Conservation (phyloP, 2,113 vertebrate species). For the Dascyllus trimaculatus region DNA sequence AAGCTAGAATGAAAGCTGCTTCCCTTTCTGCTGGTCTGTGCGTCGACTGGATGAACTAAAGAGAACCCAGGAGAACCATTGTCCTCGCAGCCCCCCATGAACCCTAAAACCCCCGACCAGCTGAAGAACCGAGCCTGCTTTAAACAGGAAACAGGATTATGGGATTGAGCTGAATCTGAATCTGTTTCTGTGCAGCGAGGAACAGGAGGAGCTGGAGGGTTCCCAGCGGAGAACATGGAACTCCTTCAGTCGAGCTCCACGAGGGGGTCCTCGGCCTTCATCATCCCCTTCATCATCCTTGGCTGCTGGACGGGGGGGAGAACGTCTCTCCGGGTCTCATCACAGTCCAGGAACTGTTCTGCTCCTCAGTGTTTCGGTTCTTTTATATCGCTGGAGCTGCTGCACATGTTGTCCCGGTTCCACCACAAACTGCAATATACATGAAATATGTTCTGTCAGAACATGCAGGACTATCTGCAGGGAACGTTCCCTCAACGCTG, state of each 20-base stretch:
- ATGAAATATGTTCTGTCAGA: too few relatives aligned
- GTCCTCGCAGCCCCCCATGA: conserved; percentile 5
- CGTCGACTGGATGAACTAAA: conserved; percentile 21
- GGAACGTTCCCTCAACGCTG: too few relatives aligned
- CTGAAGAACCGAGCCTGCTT: conserved; percentile 35
- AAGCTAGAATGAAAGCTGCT: neutral
- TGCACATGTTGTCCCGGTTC: neutral
- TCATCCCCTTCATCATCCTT: conserved; percentile 17
- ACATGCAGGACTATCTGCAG: too few relatives aligned
- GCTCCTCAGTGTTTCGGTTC: conserved; percentile 13
- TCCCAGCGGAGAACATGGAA: conserved; percentile 32
- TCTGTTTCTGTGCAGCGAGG: conserved; percentile 2
- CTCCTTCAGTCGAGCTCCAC: conserved; percentile 48
- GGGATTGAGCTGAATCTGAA: conserved; percentile 42
- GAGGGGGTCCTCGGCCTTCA: neutral
- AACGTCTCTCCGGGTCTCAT: conserved; percentile 1
- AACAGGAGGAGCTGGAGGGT: conserved; percentile 37
- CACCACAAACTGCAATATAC: too few relatives aligned
- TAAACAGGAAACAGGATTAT: conserved; percentile 50
- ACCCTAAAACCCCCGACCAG: conserved; percentile 35
- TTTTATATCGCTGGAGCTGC: neutral
- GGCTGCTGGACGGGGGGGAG: conserved; percentile 3
- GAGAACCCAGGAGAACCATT: neutral
- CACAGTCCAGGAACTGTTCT: conserved; percentile 13
- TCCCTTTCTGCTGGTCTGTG: neutral